phyloP scores from a whole-genome alignment of 2,113 vertebrate genomes.

The Balaeniceps rex region DNA sequence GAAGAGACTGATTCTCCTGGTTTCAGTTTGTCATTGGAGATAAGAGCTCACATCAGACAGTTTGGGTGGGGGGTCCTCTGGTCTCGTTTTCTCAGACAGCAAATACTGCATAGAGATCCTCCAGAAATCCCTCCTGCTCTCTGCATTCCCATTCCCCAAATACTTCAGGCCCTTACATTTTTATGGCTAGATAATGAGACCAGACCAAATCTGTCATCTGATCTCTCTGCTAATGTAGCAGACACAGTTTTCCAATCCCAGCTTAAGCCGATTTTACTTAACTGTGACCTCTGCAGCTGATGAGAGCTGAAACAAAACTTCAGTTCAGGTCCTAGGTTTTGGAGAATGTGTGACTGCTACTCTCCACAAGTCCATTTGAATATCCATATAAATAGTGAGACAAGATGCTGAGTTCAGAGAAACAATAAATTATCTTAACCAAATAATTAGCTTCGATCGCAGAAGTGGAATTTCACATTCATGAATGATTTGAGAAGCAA shows the following conservation, averaged over 20 bases:
- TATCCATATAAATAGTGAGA: not conserved
- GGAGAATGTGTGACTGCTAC: not conserved
- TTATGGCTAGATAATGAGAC: constrained; percentile 61
- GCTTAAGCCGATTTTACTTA: constrained; percentile 34
- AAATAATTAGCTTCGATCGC: not conserved
- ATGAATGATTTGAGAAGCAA: not conserved
- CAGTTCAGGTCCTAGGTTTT: not conserved
- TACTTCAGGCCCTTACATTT: constrained; percentile 46
- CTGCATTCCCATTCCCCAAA: constrained; percentile 57
- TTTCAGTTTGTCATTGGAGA: constrained; percentile 52
- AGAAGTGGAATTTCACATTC: not conserved
- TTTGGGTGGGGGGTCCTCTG: constrained; percentile 28
- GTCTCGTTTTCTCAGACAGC: constrained; percentile 56
- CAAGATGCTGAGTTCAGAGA: not conserved
- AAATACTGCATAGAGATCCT: constrained; percentile 39
- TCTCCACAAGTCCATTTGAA: not conserved
- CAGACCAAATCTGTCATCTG: constrained; percentile 53
- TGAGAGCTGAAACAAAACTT: constrained; percentile 3
- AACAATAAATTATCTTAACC: not conserved
- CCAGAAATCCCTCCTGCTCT: constrained; percentile 62
- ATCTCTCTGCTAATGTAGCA: constrained; percentile 66
- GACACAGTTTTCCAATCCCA: constrained; percentile 36
- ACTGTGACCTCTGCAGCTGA: constrained; percentile 39
- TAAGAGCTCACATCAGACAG: constrained; percentile 60
- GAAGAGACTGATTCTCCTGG: constrained; percentile 39